Base-by-base conservation (phyloP, 2,797 vertebrate species). In the Epinephelus awoara region DNA sequence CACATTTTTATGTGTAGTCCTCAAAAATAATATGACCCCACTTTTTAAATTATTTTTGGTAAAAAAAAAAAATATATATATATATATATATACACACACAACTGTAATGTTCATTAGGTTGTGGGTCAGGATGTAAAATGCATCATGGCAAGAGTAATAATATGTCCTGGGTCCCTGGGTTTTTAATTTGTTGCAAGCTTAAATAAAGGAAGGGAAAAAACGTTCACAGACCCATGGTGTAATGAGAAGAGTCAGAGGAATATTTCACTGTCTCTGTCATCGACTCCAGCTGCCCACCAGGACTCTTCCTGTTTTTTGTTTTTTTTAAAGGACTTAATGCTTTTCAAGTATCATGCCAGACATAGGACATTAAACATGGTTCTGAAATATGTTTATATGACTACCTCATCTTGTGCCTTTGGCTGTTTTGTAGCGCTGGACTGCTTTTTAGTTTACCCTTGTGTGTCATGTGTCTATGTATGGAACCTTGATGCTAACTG, bases 51-150 rank as follows among this genome's bases (percentile, higher is more conserved):
- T 34, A 34, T 34, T 34, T 42, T 10, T 42, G 40, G 9, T 42
- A 12, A 12, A 42, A 42, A 21, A 38, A 27, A 27, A 27, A 27
- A 27, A 27, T 2, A 27, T 2, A 27, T 2, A 27, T 2, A 27
- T n/a, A n/a, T n/a, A n/a, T n/a, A n/a, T n/a, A n/a, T n/a, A n/a
- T n/a, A n/a, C n/a, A n/a, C n/a, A n/a, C n/a, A n/a, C 27, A 65
- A 25, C 27, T 66, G 38, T 54, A 25, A 38, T 18, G 2, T 62
- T 77, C 38, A 62, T 67, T 29, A 67, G 55, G 15, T 21, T 40
- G 1, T 19, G 3, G 27, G 12, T 49, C 6, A 56, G 11, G 4
- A 47, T 10, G 14, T 25, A 29, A 62, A 55, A 72, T 40, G 8
- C 6, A 52, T 59, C 17, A 29, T 46, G 13, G 6, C 23, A 63